Base-by-base conservation (phyloP, 2,113 vertebrate species). In the Melanostigma gelatinosum region DNA sequence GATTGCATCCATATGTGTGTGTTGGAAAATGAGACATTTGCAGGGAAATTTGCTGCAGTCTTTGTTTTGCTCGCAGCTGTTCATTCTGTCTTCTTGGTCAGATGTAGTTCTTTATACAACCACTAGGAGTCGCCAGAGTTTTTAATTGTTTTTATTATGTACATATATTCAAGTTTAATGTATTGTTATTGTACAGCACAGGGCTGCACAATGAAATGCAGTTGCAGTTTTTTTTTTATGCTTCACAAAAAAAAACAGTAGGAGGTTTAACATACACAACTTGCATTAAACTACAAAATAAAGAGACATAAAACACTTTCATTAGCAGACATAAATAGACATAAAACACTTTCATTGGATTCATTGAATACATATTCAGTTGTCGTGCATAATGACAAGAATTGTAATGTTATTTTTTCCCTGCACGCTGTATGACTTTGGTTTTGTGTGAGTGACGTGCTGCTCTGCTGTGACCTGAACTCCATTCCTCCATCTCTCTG, bases 121-220 rank as follows among this genome's bases (percentile, higher is more conserved):
- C 83, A 52, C 64, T 58, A 78, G 61, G 10, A 27, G 70, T 62
- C 50, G 20, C 24, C 36, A 75, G 42, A 68, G 11, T 36, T 24
- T 16, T 52, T 16, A 48, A 6, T 24, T 24, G 15, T 57, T 44
- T 13, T 10, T 32, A 40, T 40, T 57, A 1, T 4, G 8, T 1
- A 65, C 1, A 52, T 42, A 8, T 4, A 22, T 66, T 46, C 24
- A 44, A 8, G 13, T 13, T 46, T 18, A 1, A 65, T 44, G 15
- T 27, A 44, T 27, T 27, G 12, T 44, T 8, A 20, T 34, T 36
- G 16, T 11, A 9, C 20, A 7, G 22, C 20, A 38, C 7, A 38
- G 20, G 61, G 20, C 7, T 63, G 61, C 36, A n/a, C 20, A n/a
- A n/a, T n/a, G 61, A 40, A 40, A 63, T n/a, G 10, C 24, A 29